Evolutionary conservation across 2,113 vertebrate species (phyloP).

Genomic region (Phalacrocorax pelagicus): DNA sequence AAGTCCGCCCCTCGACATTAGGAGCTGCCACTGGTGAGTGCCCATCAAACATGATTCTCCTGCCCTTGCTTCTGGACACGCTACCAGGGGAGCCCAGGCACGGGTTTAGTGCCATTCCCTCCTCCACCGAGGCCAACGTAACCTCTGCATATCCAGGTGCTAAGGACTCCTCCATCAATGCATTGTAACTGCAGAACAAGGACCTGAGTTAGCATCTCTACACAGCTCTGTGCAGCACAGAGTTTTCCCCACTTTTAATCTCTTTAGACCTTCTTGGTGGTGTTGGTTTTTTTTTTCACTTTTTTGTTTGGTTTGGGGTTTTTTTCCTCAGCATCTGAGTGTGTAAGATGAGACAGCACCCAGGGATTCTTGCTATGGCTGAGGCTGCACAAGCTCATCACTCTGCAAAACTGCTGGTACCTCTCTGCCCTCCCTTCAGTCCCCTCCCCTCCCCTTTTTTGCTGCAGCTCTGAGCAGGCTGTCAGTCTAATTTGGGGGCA

Average conservation of each 20-base stretch:
- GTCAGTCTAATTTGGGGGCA: neutral
- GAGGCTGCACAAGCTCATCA: neutral
- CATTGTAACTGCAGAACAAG: no score
- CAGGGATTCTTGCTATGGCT: accelerated
- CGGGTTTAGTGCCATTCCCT: neutral
- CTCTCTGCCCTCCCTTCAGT: neutral
- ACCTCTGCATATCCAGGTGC: accelerated
- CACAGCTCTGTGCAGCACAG: accelerated
- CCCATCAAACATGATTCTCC: neutral
- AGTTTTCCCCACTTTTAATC: neutral
- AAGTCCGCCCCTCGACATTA: neutral
- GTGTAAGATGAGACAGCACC: neutral
- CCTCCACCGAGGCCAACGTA: neutral
- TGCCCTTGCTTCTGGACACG: neutral
- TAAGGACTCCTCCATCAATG: accelerated
- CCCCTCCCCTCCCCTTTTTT: neutral
- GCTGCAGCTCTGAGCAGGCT: neutral
- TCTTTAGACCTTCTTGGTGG: neutral
- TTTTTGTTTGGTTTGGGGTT: neutral
- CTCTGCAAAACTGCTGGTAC: neutral
- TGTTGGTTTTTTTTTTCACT: no score
- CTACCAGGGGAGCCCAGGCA: neutral
- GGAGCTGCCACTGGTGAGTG: neutral
- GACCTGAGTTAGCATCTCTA: neutral
- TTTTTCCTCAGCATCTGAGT: neutral